Conservation (phyloP, 37 sponge, comb jelly and placozoan species). For the Aphrocallistes beatrix region DNA sequence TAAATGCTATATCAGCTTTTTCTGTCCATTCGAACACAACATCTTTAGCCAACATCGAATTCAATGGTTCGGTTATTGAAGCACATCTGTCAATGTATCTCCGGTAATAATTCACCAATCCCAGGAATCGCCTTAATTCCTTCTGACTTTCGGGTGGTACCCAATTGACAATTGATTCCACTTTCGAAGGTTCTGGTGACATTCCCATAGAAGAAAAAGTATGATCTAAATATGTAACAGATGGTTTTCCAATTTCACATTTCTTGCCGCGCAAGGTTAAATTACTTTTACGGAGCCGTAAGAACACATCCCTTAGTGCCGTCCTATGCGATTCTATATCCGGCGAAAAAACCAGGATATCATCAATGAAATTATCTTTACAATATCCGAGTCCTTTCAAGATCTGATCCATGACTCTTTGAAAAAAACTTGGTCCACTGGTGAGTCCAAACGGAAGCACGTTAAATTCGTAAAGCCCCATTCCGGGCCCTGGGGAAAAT, state of each 20-base stretch:
- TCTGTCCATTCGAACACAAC: not conserved
- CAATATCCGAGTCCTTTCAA: not conserved
- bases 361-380: too few species aligned
- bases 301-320: not conserved
- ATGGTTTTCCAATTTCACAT: not conserved
- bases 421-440: too few species aligned
- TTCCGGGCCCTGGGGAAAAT: too few species aligned
- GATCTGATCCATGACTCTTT: slow-evolving; percentile 18
- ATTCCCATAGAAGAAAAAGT: not conserved
- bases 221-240: not conserved
- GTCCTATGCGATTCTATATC: not conserved
- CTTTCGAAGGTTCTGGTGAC: slow-evolving; percentile 1
- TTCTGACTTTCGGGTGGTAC: not conserved
- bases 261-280: slow-evolving; percentile 11
- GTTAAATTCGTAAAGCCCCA: too few species aligned
- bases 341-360: not conserved
- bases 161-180: not conserved
- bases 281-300: not conserved
- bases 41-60: not conserved
- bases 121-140: too few species aligned
- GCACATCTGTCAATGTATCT: not conserved
- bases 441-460: too few species aligned
- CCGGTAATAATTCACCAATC: too few species aligned
- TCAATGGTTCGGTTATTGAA: not conserved
- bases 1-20: not conserved